Base-by-base conservation (phyloP, 2,888 invertebrate genomes). In the Opisthograptis luteolata region DNA sequence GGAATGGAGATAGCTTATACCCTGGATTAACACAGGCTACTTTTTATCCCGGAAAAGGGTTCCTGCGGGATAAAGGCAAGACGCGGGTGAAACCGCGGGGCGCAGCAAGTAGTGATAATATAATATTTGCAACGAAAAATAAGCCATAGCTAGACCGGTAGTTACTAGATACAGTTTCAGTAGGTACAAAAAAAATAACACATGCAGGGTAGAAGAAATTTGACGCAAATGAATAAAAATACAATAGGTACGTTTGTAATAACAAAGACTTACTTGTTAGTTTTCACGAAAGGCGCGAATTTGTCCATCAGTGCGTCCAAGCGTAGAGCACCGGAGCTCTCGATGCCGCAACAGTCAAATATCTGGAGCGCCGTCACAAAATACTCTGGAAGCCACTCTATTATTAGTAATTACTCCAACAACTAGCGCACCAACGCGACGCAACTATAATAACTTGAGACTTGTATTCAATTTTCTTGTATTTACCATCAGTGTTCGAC, bases 241-340 rank as follows among this genome's bases (percentile, higher is more conserved):
- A n/a, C n/a, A 46, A 43, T 27, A 22, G 17, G 2, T 2, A 20
- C 9, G n/a, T n/a, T n/a, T n/a, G n/a, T n/a, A n/a, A n/a, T n/a
- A n/a, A n/a, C n/a, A n/a, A n/a, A n/a, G n/a, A 56, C 88, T 83
- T 68, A 90, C 90, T 87, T 88, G 70, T 87, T 84, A 57, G 84
- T 84, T 68, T 86, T 86, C 35, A 87, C 75, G 59, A 81, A 84
- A 41, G 88, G 87, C 50, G 84, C 80, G 62, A 87, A 87, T 68
- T 86, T 86, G 51, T 87, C 84, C 87, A 90, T 88, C 48, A 90
- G 71, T 28, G 73, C 68, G 59, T 87, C 79, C 36, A 89, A 87
- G 53, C 76, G 77, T 59, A 89, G 66, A 55, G 77, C 74, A 36
- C 78, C 79, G 25, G 77, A 68, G 58, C 68, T 81, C 32, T 85